phyloP scores from a whole-genome alignment of 2,888 invertebrate genomes.

The Fabriciana adippe region DNA sequence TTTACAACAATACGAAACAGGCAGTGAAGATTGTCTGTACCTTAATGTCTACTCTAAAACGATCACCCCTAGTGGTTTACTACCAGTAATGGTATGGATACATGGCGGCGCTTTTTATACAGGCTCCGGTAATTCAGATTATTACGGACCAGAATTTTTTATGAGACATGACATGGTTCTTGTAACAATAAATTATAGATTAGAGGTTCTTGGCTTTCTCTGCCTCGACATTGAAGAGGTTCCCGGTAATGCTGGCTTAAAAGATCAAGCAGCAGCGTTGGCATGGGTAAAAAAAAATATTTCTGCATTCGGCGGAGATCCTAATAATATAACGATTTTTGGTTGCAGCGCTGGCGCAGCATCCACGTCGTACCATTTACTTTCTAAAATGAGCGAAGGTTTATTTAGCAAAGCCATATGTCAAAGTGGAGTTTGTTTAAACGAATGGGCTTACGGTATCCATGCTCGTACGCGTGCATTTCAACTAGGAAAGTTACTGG shows the following conservation, averaged over 20 bases:
- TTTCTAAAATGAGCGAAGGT: conserved; percentile 70
- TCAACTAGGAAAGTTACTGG: conserved; percentile 68
- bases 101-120: conserved; percentile 78
- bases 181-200: conserved; percentile 75
- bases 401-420: conserved; percentile 76
- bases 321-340: conserved; percentile 70
- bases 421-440: conserved; percentile 75
- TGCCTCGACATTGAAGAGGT: conserved; percentile 73
- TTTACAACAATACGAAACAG: conserved; percentile 73
- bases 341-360: conserved; percentile 77
- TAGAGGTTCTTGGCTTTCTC: conserved; percentile 75
- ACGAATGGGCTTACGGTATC: conserved; percentile 70
- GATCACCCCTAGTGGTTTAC: conserved; percentile 45
- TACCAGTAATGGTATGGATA: conserved; percentile 77
- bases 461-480: conserved; percentile 66
- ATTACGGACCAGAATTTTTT: conserved; percentile 76
- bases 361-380: conserved; percentile 63
- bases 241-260: conserved; percentile 76
- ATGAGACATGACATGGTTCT: conserved; percentile 68
- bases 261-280: conserved; percentile 77
- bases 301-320: conserved; percentile 67
- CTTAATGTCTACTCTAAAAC: conserved; percentile 84
- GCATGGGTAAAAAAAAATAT: conserved; percentile 76
- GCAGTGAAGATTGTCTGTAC: conserved; percentile 85
- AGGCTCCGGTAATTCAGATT: conserved; percentile 75